Evolutionary conservation across 2,797 vertebrate genomes (phyloP).

Genomic region (Erethizon dorsatum): DNA sequence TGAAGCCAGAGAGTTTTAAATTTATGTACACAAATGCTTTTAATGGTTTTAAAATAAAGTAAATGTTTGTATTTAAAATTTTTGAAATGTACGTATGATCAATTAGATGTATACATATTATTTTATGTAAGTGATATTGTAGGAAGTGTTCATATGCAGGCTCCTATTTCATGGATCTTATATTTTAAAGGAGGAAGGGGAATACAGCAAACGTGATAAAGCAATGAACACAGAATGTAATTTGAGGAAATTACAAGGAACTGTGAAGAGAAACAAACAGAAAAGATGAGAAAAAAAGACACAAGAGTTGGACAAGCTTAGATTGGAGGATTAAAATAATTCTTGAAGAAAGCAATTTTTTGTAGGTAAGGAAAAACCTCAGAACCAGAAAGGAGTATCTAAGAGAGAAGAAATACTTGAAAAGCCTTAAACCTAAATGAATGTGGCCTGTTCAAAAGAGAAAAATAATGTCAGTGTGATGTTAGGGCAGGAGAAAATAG

Average conservation of each 20-base stretch:
- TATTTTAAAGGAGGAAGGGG: neutral
- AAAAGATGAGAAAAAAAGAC: neutral
- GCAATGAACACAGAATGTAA: neutral
- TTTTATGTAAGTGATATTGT: neutral
- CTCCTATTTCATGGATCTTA: neutral
- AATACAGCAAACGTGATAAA: neutral
- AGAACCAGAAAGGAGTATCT: neutral
- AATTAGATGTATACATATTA: neutral
- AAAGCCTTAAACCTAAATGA: neutral
- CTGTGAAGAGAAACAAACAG: neutral
- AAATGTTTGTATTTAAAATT: neutral
- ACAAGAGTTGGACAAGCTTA: neutral
- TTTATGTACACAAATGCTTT: neutral
- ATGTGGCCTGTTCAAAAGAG: neutral
- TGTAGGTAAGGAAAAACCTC: neutral
- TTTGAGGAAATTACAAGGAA: neutral
- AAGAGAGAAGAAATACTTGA: neutral
- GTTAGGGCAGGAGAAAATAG: neutral
- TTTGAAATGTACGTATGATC: neutral
- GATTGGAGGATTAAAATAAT: neutral
- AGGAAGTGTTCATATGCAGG: neutral
- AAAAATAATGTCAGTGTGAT: neutral
- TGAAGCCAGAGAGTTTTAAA: neutral
- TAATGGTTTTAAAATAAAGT: neutral
- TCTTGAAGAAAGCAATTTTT: neutral